Evolutionary conservation across 2,113 vertebrate species (phyloP).

Genomic region (Dunckerocampus dactyliophorus): DNA sequence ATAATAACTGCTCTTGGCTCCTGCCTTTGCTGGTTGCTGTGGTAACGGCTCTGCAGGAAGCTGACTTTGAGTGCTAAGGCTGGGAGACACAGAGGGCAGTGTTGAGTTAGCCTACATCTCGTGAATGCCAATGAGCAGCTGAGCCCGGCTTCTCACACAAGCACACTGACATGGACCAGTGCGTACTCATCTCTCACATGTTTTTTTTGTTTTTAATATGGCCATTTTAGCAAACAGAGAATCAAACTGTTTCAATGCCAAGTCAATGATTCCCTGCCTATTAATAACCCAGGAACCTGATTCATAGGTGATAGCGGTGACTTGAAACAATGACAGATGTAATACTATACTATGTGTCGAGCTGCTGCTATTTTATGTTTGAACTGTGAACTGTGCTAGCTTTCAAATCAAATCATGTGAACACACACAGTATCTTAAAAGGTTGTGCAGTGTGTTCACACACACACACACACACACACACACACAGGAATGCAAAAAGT

Average conservation of each 20-base stretch:
- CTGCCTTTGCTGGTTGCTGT: conserved; percentile 51
- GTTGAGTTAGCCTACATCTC: conserved; percentile 57
- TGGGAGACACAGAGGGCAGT: conserved; percentile 68
- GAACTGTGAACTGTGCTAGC: conserved; percentile 10
- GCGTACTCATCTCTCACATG: conserved; percentile 10
- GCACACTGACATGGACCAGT: conserved; percentile 22
- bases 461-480: neutral
- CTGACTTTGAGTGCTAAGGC: conserved; percentile 38
- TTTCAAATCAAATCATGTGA: neutral
- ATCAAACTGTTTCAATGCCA: conserved; percentile 12
- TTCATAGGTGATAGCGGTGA: conserved; percentile 41
- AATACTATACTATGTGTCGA: conserved; percentile 37
- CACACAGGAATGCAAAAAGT: neutral
- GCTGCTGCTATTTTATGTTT: conserved; percentile 35
- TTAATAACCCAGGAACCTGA: conserved; percentile 28
- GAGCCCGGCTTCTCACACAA: conserved; percentile 27
- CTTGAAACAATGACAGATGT: conserved; percentile 41
- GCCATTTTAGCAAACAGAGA: conserved; percentile 10
- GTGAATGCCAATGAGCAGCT: conserved; percentile 66
- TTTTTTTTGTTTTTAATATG: conserved; percentile 1
- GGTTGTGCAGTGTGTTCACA: neutral
- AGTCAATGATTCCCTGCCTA: conserved; percentile 7
- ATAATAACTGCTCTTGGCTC: conserved; percentile 30
- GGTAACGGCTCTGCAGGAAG: conserved; percentile 55
- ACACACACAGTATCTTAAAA: neutral